Evolutionary conservation across 2,888 invertebrate genomes (phyloP), one percentile per base, ranked within the genome.

Genomic region (Anorthoa munda): DNA sequence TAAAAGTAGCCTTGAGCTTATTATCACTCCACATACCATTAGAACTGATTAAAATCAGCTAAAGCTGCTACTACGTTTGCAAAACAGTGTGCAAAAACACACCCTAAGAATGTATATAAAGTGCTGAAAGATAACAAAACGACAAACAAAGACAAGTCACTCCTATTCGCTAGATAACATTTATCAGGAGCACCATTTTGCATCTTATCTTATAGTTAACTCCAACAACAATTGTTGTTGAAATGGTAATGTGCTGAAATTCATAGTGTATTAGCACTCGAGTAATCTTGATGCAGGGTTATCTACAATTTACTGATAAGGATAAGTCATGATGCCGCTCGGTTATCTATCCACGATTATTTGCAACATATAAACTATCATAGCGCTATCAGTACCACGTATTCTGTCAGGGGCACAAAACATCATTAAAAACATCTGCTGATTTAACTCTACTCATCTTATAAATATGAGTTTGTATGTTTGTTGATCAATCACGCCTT

Each of bases 171-270:
- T 45, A 64, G 79, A 79, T 79, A 79, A 56, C 13, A 56, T 46
- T 83, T 83, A 79, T 79, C 80, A 56, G 59, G 15, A 46, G 55
- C 55, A 53, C 26, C 64, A 11, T 21, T 21, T 39, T 18, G 12
- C 67, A 79, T 83, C 83, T 79, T 67, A 79, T 79, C 83, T 60
- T 4, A 39, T n/a, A 48, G 79, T 67, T 51, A 79, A 83, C 64
- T 70, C 56, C 72, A 56, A 64, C 50, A 51, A 67, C 50, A 48
- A 72, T 66, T 70, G 60, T 66, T 78, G 66, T 78, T 64, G 39
- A 66, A 31, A 66, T 51, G 73, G 83, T 79, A 82, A 39, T 21
- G 53, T 17, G 26, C 59, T 63, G 31, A 58, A 70, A 26, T 26
- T 65, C 23, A 66, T 63, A 77, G n/a, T 23, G 4, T 45, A 58